A percentile compares a stretch with the other conserved stretches of the same genome.
Conservation (phyloP, 2,888 invertebrate genomes). For the Hipparchia semele region DNA sequence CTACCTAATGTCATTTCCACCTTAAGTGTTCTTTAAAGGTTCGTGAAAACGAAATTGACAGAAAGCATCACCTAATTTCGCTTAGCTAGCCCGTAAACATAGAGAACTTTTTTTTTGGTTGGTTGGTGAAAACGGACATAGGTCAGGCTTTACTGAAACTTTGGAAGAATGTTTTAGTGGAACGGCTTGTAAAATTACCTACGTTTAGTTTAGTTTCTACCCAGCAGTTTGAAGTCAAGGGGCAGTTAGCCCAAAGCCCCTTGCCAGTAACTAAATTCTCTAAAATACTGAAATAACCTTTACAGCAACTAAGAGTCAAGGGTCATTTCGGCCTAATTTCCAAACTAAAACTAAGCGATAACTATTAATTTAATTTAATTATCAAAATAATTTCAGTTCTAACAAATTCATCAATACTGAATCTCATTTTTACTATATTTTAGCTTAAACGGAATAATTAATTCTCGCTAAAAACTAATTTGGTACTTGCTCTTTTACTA, state of each 20-base stretch:
- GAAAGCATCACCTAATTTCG: no score
- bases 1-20: no score
- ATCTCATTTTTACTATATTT: constrained; percentile 31
- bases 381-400: constrained; percentile 45
- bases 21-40: no score
- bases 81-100: no score
- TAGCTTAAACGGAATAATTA: constrained; percentile 26
- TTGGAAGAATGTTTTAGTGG: not conserved
- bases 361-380: constrained; percentile 36
- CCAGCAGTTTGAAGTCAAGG: not conserved
- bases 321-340: constrained; percentile 65
- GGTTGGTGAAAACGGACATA: no score
- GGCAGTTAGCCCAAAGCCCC: not conserved
- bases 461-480: constrained; percentile 28
- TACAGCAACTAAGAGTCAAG: constrained; percentile 55
- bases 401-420: constrained; percentile 48
- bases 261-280: constrained; percentile 28
- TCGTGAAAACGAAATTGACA: not conserved
- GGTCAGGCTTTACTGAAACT: not conserved
- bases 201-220: not conserved
- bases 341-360: constrained; percentile 41
- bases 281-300: constrained; percentile 23
- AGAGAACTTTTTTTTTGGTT: no score
- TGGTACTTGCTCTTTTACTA: constrained; percentile 34
- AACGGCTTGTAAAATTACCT: not conserved